Conservation (phyloP, 2,888 invertebrate genomes). For the Parnassius smintheus region DNA sequence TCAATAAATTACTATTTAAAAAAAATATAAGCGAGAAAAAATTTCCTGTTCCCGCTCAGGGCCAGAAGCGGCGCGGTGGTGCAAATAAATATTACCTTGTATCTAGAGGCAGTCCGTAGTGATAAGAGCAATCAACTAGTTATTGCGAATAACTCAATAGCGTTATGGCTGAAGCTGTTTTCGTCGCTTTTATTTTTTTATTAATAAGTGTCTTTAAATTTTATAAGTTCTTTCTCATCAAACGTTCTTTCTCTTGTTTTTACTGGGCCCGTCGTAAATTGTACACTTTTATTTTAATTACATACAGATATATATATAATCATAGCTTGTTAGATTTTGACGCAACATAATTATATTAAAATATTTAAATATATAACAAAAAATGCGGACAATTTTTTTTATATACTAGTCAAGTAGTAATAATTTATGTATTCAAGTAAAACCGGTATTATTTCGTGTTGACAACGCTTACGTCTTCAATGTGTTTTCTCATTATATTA, state of each 20-base stretch:
- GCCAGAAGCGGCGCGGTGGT: background rate
- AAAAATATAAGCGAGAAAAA: background rate
- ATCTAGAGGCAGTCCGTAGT: background rate
- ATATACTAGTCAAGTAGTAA: slow-evolving; percentile 1
- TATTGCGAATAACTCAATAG: background rate
- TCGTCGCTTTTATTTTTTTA: slow-evolving; percentile 1
- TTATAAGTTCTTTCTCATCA: background rate
- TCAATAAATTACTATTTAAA: background rate
- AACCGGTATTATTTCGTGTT: slow-evolving; percentile 22
- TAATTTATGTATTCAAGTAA: slow-evolving; percentile 23
- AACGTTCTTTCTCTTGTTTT: background rate
- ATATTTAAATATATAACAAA: slow-evolving; percentile 10
- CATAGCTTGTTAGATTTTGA: background rate
- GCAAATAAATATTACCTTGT: slow-evolving; percentile 6
- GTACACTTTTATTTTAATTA: slow-evolving; percentile 1
- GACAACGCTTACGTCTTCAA: slow-evolving; percentile 9
- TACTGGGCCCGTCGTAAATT: background rate
- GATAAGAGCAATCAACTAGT: slow-evolving; percentile 1
- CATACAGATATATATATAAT: background rate
- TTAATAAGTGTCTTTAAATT: background rate
- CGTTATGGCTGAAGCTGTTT: slow-evolving; percentile 1
- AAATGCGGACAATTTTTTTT: slow-evolving; percentile 14
- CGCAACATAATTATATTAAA: slow-evolving; percentile 4
- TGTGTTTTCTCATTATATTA: slow-evolving; percentile 18
- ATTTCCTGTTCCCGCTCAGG: slow-evolving; percentile 1